phyloP scores from a whole-genome alignment of 2,797 vertebrate genomes.

The Etheostoma perlongum region DNA sequence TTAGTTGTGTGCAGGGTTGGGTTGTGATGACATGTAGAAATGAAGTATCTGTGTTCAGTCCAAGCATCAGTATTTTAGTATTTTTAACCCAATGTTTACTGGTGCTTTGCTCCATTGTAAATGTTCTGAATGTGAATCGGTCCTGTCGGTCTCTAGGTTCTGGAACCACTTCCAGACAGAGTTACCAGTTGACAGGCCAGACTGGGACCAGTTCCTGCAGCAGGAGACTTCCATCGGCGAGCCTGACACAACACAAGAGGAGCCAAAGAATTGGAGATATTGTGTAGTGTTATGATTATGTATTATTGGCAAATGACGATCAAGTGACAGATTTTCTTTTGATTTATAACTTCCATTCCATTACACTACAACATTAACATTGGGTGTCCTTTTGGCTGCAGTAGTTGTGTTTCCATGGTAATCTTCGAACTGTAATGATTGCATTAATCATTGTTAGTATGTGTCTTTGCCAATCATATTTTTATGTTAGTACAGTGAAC shows the following conservation, averaged over 20 bases:
- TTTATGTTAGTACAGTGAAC: no score
- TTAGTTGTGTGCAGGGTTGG: not conserved
- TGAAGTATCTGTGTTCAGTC: not conserved
- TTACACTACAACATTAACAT: no score
- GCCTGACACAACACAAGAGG: not conserved
- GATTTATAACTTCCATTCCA: no score
- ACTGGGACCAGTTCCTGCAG: slow-evolving; percentile 80
- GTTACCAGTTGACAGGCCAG: slow-evolving; percentile 77
- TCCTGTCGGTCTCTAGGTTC: slow-evolving; percentile 75
- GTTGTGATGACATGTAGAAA: not conserved
- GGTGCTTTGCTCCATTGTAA: not conserved
- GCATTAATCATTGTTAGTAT: no score
- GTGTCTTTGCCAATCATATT: no score
- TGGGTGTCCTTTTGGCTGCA: no score
- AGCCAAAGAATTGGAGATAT: not conserved
- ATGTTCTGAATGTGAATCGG: slow-evolving; percentile 24
- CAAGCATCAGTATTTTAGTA: no score
- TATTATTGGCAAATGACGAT: not conserved
- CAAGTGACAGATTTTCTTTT: no score
- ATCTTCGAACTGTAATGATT: no score
- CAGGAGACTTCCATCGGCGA: not conserved
- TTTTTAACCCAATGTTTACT: not conserved
- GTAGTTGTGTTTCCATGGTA: no score
- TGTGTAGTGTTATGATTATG: slow-evolving; percentile 16
- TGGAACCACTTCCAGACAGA: slow-evolving; percentile 89